These are phyloP conservation scores for Romanogobio albipinnatus DNA, from an alignment of 2,113 vertebrate species.

Conservation along the genomic window DNA sequence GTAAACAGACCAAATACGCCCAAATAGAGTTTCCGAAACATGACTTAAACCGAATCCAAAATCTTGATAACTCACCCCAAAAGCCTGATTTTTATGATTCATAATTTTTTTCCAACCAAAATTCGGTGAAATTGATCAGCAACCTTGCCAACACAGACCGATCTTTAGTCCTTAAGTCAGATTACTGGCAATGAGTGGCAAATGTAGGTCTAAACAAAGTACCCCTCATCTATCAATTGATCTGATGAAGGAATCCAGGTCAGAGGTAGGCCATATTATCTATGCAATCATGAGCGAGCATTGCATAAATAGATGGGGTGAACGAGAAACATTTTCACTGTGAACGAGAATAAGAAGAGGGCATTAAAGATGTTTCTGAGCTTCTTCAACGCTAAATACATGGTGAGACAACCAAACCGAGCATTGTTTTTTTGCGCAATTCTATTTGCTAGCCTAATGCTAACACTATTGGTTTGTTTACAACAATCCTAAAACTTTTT, in stretches of 20 bases:
- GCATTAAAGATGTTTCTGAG: conserved; percentile 50
- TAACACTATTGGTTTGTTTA: background rate
- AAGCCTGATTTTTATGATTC: background rate
- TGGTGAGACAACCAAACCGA: conserved; percentile 58
- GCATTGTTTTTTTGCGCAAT: background rate
- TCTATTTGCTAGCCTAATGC: conserved; percentile 1
- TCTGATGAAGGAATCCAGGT: conserved; percentile 56
- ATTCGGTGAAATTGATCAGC: background rate
- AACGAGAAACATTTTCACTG: background rate
- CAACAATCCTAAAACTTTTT: background rate
- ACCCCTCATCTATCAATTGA: conserved; percentile 33
- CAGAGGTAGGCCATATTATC: conserved; percentile 43
- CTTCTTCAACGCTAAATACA: background rate
- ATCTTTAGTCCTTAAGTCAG: background rate
- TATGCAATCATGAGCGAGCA: conserved; percentile 25
- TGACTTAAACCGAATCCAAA: background rate
- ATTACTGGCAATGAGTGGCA: conserved; percentile 22
- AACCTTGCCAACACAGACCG: background rate
- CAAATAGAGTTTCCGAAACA: background rate
- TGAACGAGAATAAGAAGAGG: conserved; percentile 2
- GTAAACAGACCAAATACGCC: background rate
- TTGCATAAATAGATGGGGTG: conserved; percentile 29
- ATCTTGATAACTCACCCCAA: conserved; percentile 37
- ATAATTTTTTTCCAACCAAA: background rate
- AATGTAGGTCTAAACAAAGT: background rate